phyloP scores from a whole-genome alignment of 2,888 invertebrate genomes.

The Xiphydria camelus region DNA sequence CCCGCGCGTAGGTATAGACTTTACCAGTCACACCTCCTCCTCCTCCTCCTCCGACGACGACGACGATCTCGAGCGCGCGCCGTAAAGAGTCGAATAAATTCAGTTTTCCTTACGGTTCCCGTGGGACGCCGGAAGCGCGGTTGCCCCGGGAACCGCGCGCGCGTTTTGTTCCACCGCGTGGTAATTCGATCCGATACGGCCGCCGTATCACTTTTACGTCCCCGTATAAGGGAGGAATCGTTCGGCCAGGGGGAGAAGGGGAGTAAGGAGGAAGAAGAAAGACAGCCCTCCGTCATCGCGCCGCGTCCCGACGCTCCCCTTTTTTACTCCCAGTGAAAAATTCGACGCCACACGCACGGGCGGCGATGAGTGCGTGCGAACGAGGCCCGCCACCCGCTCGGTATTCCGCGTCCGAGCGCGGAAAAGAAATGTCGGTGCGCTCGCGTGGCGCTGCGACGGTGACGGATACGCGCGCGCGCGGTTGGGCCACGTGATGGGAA shows the following conservation, averaged over 20 bases:
- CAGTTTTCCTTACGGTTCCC: neutral
- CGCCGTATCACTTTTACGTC: neutral
- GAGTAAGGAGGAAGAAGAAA: neutral
- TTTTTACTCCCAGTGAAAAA: neutral
- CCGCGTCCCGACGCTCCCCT: neutral
- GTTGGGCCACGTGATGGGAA: too few relatives aligned
- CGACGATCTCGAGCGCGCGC: too few relatives aligned
- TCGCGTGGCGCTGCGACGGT: too few relatives aligned
- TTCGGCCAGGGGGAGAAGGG: too few relatives aligned
- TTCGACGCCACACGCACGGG: neutral
- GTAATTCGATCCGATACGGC: neutral
- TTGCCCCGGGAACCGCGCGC: neutral
- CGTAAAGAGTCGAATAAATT: neutral
- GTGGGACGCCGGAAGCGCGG: neutral
- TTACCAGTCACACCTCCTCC: too few relatives aligned
- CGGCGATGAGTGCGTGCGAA: neutral
- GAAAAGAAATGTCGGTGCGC: conserved; percentile 3
- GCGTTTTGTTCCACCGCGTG: neutral
- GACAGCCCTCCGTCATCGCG: neutral
- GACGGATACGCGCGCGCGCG: too few relatives aligned
- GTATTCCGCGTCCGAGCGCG: neutral
- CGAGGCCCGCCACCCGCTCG: neutral
- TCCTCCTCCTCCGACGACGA: too few relatives aligned
- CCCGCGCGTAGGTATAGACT: too few relatives aligned
- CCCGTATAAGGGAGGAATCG: too few relatives aligned